Base-by-base conservation (phyloP, 2,113 vertebrate species). In the Melanostigma gelatinosum region DNA sequence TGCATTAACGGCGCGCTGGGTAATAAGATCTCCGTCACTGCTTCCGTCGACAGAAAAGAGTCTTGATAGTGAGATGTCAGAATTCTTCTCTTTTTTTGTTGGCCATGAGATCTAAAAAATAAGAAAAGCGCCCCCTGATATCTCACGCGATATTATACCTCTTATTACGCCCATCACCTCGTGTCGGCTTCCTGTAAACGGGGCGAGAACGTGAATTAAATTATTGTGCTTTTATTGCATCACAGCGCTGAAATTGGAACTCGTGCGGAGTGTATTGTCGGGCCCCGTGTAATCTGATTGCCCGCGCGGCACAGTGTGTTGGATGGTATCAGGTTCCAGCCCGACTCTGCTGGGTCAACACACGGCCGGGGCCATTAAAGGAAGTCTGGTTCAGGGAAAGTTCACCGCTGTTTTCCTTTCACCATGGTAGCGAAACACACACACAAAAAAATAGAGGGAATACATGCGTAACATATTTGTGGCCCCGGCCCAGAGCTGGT, bases 311-410 rank as follows among this genome's bases (percentile, higher is more conserved):
- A 94, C 95, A 96, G 95, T 96, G 89, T 91, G 94, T 95, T 95
- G 96, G 96, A 97, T 96, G 93, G 96, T 97, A 98, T 99, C 97
- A 92, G 91, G 95, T 98, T 98, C 95, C 96, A 96, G 92, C 92
- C 54, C 93, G 95, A 93, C 93, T 95, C 94, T 96, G 95, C 96
- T 97, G 93, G 97, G 97, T 99, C 97, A 97, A 95, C 94, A 95
- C 95, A 94, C 96, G 96, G 96, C 94, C 93, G 94, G 93, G 54
- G 93, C 96, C 96, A 96, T 97, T 97, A 97, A 97, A 97, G 94
- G 95, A 96, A 97, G 96, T 96, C 95, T 94, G 96, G 97, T 98
- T 99, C 98, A 99, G 96, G 95, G 96, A 98, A 99, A 99, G 98
- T 99, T 99, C 98, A 98, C 91, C 88, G 92, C 96, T 97, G 97